A percentile compares a stretch with the other conserved stretches of the same genome.
Conservation (phyloP, 2,797 vertebrate genomes). For the Sebastes aleutianus region DNA sequence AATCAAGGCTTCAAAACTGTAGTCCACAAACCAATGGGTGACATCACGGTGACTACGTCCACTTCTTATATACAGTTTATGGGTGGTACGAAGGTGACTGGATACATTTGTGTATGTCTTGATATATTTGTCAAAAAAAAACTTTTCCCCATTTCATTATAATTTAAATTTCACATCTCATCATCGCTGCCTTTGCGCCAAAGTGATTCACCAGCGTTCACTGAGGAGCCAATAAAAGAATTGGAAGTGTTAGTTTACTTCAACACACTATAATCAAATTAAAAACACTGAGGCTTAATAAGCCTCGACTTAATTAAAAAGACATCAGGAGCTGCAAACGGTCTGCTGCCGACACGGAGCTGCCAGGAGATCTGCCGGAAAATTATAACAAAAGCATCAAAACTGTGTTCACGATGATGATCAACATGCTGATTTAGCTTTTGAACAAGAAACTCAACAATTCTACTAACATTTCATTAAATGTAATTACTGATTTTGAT, state of each 20-base stretch:
- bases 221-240: not conserved
- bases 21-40: too few species aligned
- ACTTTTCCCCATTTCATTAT: too few species aligned
- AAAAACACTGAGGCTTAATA: conserved; percentile 38
- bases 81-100: not conserved
- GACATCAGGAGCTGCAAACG: conserved; percentile 33
- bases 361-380: conserved; percentile 9
- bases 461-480: not conserved
- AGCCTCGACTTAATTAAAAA: conserved; percentile 46
- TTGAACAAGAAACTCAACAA: not conserved
- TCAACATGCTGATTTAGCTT: not conserved
- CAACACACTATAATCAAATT: conserved; percentile 32
- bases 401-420: not conserved
- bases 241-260: conserved; percentile 1
- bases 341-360: not conserved
- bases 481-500: not conserved
- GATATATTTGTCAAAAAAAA: too few species aligned
- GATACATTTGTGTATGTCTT: too few species aligned
- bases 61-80: too few species aligned
- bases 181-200: not conserved
- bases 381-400: conserved; percentile 1
- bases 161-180: not conserved
- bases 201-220: not conserved
- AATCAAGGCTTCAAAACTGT: too few species aligned
- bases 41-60: too few species aligned